Evolutionary conservation across 2,888 invertebrate genomes (phyloP).

Genomic region (Drosophila monieri): DNA sequence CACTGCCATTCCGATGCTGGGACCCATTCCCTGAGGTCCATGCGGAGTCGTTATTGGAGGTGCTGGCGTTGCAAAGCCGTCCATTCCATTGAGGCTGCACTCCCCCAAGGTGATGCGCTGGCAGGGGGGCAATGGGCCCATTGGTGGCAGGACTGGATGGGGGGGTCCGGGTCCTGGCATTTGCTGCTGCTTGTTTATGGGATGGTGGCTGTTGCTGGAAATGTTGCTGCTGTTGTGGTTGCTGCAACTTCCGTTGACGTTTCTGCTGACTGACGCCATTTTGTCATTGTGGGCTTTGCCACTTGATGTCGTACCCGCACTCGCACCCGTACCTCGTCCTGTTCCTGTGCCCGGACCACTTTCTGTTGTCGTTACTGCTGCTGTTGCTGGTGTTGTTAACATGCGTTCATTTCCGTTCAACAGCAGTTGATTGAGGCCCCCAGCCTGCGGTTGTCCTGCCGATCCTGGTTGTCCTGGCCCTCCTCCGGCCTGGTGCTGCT

Average conservation of each 20-base stretch:
- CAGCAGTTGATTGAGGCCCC: conserved; percentile 78
- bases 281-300: conserved; percentile 68
- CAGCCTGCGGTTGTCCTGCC: conserved; percentile 46
- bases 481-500: conserved; percentile 70
- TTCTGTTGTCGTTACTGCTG: conserved; percentile 66
- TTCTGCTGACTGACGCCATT: conserved; percentile 73
- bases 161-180: conserved; percentile 53
- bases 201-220: conserved; percentile 35
- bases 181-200: conserved; percentile 43
- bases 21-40: conserved; percentile 63
- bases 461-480: conserved; percentile 55
- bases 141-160: conserved; percentile 27
- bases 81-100: conserved; percentile 74
- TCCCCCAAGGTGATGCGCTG: conserved; percentile 74
- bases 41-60: conserved; percentile 56
- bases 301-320: conserved; percentile 47
- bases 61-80: conserved; percentile 51
- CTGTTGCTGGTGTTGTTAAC: conserved; percentile 83
- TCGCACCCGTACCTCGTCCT: conserved; percentile 50
- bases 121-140: conserved; percentile 41
- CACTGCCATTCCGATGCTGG: conserved; percentile 29
- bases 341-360: conserved; percentile 44
- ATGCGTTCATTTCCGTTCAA: conserved; percentile 84
- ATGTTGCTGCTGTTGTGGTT: conserved; percentile 70
- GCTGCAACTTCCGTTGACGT: conserved; percentile 75